A percentile compares a stretch with the other conserved stretches of the same genome.
Conservation (phyloP, 2,888 invertebrate genomes). For the Drosophila nigritarsus region DNA sequence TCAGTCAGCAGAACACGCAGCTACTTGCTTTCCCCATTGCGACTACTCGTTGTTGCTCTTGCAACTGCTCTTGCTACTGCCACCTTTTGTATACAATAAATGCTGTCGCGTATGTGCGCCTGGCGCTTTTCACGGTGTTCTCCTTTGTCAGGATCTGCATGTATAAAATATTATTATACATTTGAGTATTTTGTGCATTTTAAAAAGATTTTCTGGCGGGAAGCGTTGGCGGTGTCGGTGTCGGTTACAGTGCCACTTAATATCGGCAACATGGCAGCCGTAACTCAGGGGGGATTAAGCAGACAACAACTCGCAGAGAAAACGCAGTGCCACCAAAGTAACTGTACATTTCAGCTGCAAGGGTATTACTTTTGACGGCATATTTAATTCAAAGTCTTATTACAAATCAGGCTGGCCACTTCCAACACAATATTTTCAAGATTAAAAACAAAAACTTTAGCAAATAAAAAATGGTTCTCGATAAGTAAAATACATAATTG, state of each 20-base stretch:
- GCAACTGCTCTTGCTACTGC: background rate
- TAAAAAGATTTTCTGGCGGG: slow-evolving; percentile 32
- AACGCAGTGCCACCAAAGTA: slow-evolving; percentile 4
- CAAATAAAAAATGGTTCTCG: slow-evolving; percentile 10
- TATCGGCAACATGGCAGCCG: slow-evolving; percentile 39
- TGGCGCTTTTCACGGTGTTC: slow-evolving; percentile 9
- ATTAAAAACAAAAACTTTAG: slow-evolving; percentile 15
- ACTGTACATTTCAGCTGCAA: slow-evolving; percentile 16
- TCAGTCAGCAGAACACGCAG: slow-evolving; percentile 43
- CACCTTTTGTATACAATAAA: slow-evolving; percentile 50
- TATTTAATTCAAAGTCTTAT: slow-evolving; percentile 21
- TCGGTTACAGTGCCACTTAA: slow-evolving; percentile 41
- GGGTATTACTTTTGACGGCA: slow-evolving; percentile 16
- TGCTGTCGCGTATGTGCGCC: slow-evolving; percentile 32
- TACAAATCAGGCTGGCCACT: slow-evolving; percentile 26
- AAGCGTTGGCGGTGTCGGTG: background rate
- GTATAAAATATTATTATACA: slow-evolving; percentile 46
- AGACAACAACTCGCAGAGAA: slow-evolving; percentile 9
- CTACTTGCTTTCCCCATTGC: slow-evolving; percentile 15
- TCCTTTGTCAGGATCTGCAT: slow-evolving; percentile 43
- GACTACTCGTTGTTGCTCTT: slow-evolving; percentile 1
- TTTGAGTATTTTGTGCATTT: slow-evolving; percentile 55
- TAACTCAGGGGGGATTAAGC: slow-evolving; percentile 32
- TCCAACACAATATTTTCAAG: slow-evolving; percentile 54
- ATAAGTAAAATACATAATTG: slow-evolving; percentile 26